A percentile compares a stretch with the other conserved stretches of the same genome.
Conservation (phyloP, 2,888 invertebrate genomes). For the Ochlodes sylvanus region DNA sequence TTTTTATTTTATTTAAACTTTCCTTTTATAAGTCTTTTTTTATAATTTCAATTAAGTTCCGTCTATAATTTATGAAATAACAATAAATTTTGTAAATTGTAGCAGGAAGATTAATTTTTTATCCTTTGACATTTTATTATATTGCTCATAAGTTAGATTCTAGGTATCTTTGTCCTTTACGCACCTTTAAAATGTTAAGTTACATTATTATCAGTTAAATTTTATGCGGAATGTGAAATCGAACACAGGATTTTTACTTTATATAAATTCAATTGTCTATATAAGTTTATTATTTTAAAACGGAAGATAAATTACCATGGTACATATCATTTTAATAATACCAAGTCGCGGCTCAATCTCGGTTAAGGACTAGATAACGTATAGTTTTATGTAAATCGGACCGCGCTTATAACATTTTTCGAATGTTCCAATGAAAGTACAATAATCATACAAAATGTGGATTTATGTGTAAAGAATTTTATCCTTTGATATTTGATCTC, state of each 20-base stretch:
- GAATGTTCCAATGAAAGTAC: conserved; percentile 73
- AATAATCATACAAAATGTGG: conserved; percentile 72
- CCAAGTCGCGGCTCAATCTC: conserved; percentile 66
- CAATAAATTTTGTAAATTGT: conserved; percentile 52
- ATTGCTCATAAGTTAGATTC: conserved; percentile 21
- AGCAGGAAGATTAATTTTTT: conserved; percentile 64
- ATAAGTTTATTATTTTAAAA: not conserved
- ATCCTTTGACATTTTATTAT: conserved; percentile 62
- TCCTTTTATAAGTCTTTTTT: not conserved
- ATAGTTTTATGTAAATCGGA: conserved; percentile 45
- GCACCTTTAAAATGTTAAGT: conserved; percentile 43
- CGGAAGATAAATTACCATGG: conserved; percentile 47
- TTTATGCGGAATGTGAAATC: not conserved
- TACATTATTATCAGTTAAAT: conserved; percentile 38
- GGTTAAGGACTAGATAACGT: conserved; percentile 41
- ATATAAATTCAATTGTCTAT: not conserved
- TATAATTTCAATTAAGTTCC: conserved; percentile 34
- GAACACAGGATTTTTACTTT: not conserved
- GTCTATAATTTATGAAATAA: conserved; percentile 55
- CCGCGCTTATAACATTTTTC: conserved; percentile 74
- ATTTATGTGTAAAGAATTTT: conserved; percentile 70
- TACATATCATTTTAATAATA: conserved; percentile 63
- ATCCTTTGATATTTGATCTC: conserved; percentile 78
- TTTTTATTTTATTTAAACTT: conserved; percentile 20
- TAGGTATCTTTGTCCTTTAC: conserved; percentile 44